Evolutionary conservation across 2,888 invertebrate species (phyloP).

Genomic region (Cerceris ruficornis): DNA sequence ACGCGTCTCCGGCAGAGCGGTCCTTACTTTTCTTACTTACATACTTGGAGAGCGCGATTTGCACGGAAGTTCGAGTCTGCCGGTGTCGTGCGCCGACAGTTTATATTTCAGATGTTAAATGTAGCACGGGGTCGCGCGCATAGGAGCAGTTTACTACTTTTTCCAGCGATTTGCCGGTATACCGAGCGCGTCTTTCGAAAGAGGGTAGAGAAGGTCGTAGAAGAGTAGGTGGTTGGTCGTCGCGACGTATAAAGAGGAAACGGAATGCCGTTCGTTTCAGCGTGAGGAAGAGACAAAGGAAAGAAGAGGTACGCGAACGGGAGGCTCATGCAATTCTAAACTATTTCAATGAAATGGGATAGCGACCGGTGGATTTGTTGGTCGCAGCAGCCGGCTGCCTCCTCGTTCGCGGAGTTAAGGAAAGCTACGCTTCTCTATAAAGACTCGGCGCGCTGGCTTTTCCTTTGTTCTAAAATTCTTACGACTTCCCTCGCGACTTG

Average conservation of each 20-base stretch:
- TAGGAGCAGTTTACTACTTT: slow-evolving; percentile 49
- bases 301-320: slow-evolving; percentile 1
- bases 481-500: slow-evolving; percentile 67
- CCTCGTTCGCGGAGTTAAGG: slow-evolving; percentile 42
- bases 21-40: slow-evolving; percentile 10
- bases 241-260: no score
- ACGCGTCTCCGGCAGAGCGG: slow-evolving; percentile 4
- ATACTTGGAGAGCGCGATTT: slow-evolving; percentile 25
- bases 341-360: slow-evolving; percentile 77
- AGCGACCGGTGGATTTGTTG: slow-evolving; percentile 69
- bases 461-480: slow-evolving; percentile 77
- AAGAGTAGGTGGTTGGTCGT: no score
- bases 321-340: slow-evolving; percentile 78
- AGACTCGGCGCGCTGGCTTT: slow-evolving; percentile 41
- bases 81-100: slow-evolving; percentile 37
- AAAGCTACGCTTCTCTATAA: slow-evolving; percentile 54
- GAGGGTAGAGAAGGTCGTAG: background rate
- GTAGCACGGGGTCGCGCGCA: slow-evolving; percentile 17
- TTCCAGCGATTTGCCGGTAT: slow-evolving; percentile 55
- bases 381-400: slow-evolving; percentile 50
- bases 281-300: background rate
- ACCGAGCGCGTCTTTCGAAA: slow-evolving; percentile 18
- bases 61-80: slow-evolving; percentile 19
- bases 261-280: no score
- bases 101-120: slow-evolving; percentile 49